Evolutionary conservation across 1,140 invertebrate species (phyloP).

Genomic region (Solen grandis): DNA sequence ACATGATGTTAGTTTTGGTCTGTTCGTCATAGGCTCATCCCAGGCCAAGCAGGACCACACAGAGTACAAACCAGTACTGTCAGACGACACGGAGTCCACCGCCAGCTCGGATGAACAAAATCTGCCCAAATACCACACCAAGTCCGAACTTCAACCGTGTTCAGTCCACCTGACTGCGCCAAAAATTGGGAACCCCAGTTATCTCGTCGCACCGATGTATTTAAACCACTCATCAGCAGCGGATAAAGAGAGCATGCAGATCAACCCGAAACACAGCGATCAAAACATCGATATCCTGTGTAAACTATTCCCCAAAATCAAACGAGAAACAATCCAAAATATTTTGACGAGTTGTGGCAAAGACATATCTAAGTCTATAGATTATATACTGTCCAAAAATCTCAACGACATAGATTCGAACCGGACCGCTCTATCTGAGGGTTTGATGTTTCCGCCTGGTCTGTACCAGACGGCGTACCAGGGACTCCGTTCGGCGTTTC

Average conservation of each 20-base stretch:
- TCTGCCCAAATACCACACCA: neutral
- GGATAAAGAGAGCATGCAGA: neutral
- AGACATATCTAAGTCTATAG: conserved; percentile 31
- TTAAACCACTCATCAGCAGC: neutral
- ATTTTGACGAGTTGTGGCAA: neutral
- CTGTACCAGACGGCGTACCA: neutral
- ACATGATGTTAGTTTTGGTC: no score
- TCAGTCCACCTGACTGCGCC: neutral
- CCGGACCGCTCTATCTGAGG: neutral
- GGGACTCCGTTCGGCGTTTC: neutral
- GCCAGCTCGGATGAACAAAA: neutral
- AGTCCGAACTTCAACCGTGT: neutral
- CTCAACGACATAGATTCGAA: neutral
- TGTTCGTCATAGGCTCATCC: no score
- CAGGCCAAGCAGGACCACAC: no score
- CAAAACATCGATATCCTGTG: conserved; percentile 28
- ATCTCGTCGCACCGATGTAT: neutral
- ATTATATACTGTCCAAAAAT: conserved; percentile 35
- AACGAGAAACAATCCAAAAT: neutral
- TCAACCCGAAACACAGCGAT: neutral
- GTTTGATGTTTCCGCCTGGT: neutral
- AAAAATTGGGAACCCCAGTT: neutral
- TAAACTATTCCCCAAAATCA: conserved; percentile 33
- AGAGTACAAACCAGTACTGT: neutral
- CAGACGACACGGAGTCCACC: neutral